Conservation (phyloP, 1,140 invertebrate species). For the Drosophila obscura region DNA sequence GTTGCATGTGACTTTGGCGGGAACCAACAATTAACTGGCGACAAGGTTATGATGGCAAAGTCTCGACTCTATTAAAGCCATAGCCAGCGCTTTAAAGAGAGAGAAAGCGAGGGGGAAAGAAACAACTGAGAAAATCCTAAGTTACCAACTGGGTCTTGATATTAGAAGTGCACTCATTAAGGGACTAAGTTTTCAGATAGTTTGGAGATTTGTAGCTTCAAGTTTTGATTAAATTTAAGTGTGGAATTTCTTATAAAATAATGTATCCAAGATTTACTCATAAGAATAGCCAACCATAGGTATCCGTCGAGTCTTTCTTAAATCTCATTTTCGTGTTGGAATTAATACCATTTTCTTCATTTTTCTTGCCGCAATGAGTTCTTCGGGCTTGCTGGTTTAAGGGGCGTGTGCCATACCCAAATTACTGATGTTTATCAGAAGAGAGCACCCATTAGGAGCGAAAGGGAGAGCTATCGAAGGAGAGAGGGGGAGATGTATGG, state of each 20-base stretch:
- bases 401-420: conserved; percentile 58
- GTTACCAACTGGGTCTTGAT: too few relatives aligned
- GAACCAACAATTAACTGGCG: conserved; percentile 68
- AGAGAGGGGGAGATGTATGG: neutral
- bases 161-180: too few relatives aligned
- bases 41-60: conserved; percentile 75
- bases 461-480: neutral
- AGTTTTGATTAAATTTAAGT: neutral
- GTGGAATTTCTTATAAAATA: too few relatives aligned
- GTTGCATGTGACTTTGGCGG: conserved; percentile 64
- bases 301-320: conserved; percentile 1
- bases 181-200: too few relatives aligned
- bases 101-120: too few relatives aligned
- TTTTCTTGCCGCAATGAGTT: conserved; percentile 55
- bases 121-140: too few relatives aligned
- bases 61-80: conserved; percentile 23
- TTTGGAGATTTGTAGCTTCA: too few relatives aligned
- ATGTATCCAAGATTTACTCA: too few relatives aligned
- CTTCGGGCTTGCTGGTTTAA: conserved; percentile 24
- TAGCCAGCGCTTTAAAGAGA: neutral
- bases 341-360: conserved; percentile 56
- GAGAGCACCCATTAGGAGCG: conserved; percentile 34
- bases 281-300: neutral
- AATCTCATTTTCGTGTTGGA: conserved; percentile 22
- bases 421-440: conserved; percentile 79